Evolutionary conservation across 2,888 invertebrate genomes (phyloP).

Genomic region (Lithophane ornitopus): DNA sequence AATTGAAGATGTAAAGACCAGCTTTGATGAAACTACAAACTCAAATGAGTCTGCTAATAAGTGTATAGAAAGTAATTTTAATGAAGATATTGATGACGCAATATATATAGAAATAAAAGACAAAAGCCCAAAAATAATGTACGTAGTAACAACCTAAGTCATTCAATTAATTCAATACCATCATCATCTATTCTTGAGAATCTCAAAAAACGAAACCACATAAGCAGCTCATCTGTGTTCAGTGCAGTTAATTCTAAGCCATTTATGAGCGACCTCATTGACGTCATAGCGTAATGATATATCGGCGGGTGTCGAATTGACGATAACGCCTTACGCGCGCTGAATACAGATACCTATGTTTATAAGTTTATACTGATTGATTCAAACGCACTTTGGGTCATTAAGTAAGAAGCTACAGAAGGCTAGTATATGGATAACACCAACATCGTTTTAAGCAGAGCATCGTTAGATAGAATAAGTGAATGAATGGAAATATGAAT

Average conservation of each 20-base stretch:
- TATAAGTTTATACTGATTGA: conserved; percentile 36
- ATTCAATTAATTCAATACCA: conserved; percentile 52
- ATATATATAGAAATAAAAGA: conserved; percentile 18
- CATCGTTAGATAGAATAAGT: too few species aligned
- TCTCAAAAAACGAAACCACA: conserved; percentile 32
- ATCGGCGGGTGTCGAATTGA: conserved; percentile 59
- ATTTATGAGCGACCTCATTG: conserved; percentile 50
- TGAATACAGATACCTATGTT: conserved; percentile 57
- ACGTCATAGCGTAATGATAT: conserved; percentile 58
- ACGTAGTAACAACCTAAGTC: conserved; percentile 1
- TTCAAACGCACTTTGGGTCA: conserved; percentile 23
- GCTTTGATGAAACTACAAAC: background rate
- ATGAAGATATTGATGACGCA: conserved; percentile 11
- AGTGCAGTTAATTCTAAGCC: conserved; percentile 50
- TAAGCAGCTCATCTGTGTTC: conserved; percentile 57
- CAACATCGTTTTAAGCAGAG: too few species aligned
- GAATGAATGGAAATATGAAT: too few species aligned
- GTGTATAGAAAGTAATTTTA: background rate
- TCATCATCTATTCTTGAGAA: conserved; percentile 31
- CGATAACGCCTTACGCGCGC: conserved; percentile 51
- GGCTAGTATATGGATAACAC: background rate
- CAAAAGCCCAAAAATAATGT: background rate
- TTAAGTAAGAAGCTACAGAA: conserved; percentile 5
- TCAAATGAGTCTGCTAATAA: background rate
- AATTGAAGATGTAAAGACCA: background rate